A percentile compares a stretch with the other conserved stretches of the same genome.
These are phyloP conservation scores for Ahaetulla prasina DNA, from an alignment of 2,113 vertebrate genomes.

Conservation along the genomic window DNA sequence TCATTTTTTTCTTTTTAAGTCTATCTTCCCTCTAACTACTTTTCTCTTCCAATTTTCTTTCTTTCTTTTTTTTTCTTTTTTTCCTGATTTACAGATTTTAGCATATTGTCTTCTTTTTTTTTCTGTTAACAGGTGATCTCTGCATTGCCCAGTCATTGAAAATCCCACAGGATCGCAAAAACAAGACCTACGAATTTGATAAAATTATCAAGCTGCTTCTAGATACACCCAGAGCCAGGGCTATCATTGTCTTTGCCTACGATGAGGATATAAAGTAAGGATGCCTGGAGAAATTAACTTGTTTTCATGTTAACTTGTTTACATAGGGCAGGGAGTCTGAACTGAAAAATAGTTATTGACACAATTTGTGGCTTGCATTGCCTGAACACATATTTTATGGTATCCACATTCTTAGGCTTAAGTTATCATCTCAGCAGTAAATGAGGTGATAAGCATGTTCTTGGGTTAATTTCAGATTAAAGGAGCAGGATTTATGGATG, in stretches of 20 bases:
- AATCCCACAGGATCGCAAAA: slow-evolving; percentile 86
- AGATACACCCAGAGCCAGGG: slow-evolving; percentile 84
- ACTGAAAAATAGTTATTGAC: background rate
- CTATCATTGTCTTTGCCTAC: slow-evolving; percentile 87
- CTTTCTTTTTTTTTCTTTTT: background rate
- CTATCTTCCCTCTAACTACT: background rate
- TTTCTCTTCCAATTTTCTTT: fast-evolving
- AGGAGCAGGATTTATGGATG: background rate
- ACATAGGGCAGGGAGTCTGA: background rate
- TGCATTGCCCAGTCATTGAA: slow-evolving; percentile 96
- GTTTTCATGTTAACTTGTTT: slow-evolving; percentile 13
- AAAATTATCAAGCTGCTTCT: slow-evolving; percentile 86
- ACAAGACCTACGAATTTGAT: slow-evolving; percentile 83
- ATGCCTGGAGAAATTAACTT: background rate
- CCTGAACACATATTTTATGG: background rate
- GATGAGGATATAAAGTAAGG: slow-evolving; percentile 92
- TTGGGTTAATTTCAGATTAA: background rate
- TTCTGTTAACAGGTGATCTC: slow-evolving; percentile 79
- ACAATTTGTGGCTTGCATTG: background rate
- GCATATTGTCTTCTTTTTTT: slow-evolving; percentile 6
- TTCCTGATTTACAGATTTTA: background rate
- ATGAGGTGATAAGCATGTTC: background rate
- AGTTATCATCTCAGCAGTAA: background rate
- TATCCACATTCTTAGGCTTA: background rate
- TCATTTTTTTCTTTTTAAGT: background rate